Evolutionary conservation across 2,797 vertebrate genomes (phyloP).

Genomic region (Macrochelys suwanniensis): DNA sequence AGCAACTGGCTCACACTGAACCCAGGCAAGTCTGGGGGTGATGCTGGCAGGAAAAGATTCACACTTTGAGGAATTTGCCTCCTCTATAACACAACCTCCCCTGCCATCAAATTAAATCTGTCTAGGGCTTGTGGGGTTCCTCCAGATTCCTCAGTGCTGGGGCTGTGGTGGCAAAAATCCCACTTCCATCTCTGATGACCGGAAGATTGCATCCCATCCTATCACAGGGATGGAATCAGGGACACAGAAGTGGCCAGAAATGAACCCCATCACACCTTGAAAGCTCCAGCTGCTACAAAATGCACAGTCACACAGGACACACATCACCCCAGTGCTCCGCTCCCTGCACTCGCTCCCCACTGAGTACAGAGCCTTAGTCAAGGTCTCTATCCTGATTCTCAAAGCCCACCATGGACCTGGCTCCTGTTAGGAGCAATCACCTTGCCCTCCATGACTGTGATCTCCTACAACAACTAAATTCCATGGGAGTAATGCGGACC

Average conservation of each 20-base stretch:
- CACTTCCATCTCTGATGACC: neutral
- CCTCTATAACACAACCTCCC: neutral
- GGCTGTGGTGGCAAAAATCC: neutral
- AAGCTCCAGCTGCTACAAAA: neutral
- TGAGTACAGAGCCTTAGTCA: neutral
- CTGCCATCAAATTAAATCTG: neutral
- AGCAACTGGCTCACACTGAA: neutral
- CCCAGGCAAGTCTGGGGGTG: neutral
- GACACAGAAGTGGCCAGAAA: neutral
- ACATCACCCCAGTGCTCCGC: neutral
- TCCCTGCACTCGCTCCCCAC: neutral
- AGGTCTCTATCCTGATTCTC: neutral
- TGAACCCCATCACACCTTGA: neutral
- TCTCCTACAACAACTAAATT: too few relatives aligned
- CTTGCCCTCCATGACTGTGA: neutral
- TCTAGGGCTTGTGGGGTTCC: neutral
- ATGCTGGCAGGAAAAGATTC: neutral
- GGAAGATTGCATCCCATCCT: too few relatives aligned
- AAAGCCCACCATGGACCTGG: too few relatives aligned
- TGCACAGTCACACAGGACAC: neutral
- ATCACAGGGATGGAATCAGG: too few relatives aligned
- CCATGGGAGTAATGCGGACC: neutral
- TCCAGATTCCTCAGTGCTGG: neutral
- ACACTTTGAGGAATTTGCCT: neutral
- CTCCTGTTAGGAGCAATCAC: neutral